Conservation (phyloP, 2,797 vertebrate genomes). For the Pangasius mekongensis region DNA sequence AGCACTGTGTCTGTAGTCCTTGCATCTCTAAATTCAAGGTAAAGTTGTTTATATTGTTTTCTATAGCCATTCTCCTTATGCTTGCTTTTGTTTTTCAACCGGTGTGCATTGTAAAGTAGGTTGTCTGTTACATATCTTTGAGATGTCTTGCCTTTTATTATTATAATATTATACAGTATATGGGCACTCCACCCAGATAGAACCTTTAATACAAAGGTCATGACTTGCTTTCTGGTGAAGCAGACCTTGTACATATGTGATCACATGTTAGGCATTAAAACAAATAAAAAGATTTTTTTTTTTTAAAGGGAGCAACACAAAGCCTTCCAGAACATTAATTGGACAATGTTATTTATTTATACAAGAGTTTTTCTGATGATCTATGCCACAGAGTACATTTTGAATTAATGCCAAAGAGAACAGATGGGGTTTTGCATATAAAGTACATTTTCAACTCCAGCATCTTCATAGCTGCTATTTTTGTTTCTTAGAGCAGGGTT, state of each 20-base stretch:
- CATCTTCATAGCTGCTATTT: slow-evolving; percentile 24
- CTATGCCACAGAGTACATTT: not conserved
- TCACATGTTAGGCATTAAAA: not conserved
- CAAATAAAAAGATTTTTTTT: not conserved
- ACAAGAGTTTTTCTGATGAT: not conserved
- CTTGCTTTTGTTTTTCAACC: not conserved
- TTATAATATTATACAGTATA: not conserved
- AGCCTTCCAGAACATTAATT: not conserved
- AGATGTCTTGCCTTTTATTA: not conserved
- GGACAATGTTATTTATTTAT: not conserved
- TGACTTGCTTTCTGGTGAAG: not conserved
- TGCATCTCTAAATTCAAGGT: slow-evolving; percentile 69
- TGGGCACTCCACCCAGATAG: not conserved
- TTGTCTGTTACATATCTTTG: not conserved
- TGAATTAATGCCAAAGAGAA: slow-evolving; percentile 18
- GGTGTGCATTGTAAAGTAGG: not conserved
- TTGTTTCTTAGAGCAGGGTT: not conserved
- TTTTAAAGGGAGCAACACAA: not conserved
- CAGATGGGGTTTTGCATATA: slow-evolving; percentile 26
- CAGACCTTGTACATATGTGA: not conserved
- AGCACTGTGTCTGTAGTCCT: slow-evolving; percentile 31
- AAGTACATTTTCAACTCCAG: slow-evolving; percentile 11
- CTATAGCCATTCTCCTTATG: not conserved
- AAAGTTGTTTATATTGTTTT: slow-evolving; percentile 32
- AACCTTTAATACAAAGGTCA: not conserved